These are phyloP conservation scores for Sceloporus undulatus DNA, from an alignment of 2,113 vertebrate species.

Conservation along the genomic window DNA sequence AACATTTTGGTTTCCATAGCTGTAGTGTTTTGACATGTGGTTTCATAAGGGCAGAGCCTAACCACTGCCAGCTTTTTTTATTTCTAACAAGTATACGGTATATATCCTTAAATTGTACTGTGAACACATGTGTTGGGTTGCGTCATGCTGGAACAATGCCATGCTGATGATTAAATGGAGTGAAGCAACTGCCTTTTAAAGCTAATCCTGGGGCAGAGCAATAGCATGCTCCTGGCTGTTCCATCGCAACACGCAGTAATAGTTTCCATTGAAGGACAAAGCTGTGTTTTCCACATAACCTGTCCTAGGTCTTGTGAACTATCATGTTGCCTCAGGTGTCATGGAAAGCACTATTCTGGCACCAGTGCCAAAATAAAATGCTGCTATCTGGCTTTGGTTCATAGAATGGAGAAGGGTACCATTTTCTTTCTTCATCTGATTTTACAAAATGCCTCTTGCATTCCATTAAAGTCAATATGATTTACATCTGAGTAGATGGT, in stretches of 20 bases:
- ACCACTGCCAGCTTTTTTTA: not conserved
- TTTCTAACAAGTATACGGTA: not conserved
- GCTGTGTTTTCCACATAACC: too few species aligned
- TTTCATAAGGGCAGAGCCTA: not conserved
- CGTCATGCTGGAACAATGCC: not conserved
- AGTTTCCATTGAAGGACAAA: too few species aligned
- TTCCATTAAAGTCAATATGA: too few species aligned
- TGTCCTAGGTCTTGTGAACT: not conserved
- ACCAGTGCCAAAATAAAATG: too few species aligned
- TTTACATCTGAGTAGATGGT: not conserved
- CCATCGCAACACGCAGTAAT: too few species aligned
- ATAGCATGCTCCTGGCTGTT: too few species aligned
- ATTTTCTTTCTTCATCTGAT: too few species aligned
- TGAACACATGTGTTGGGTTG: not conserved
- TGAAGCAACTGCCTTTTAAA: not conserved
- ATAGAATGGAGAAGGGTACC: too few species aligned
- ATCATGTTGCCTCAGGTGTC: not conserved
- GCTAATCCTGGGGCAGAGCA: not conserved
- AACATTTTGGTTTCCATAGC: not conserved
- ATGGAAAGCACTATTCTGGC: not conserved
- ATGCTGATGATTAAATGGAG: not conserved
- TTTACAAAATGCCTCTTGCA: too few species aligned
- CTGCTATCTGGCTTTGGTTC: too few species aligned
- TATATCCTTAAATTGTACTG: not conserved
- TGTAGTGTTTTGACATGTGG: not conserved